Evolutionary conservation across 2,797 vertebrate genomes (phyloP).

Genomic region (Uromys caudimaculatus): DNA sequence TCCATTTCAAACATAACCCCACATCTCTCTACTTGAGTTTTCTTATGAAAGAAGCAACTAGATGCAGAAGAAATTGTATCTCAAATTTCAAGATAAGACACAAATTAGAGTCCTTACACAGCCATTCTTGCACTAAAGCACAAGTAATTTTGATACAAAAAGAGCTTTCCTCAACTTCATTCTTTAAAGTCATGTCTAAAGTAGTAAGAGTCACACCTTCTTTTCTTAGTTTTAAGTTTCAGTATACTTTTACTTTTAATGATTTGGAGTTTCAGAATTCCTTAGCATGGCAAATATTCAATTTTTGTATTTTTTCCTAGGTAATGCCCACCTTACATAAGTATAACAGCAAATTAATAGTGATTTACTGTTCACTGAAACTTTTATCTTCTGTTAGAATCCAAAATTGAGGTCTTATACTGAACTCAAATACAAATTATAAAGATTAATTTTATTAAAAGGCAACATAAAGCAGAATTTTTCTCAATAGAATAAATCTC

Average conservation of each 20-base stretch:
- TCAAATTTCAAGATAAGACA: slow-evolving; percentile 50
- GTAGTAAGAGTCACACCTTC: neutral
- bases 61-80: neutral
- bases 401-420: slow-evolving; percentile 66
- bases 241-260: slow-evolving; percentile 12
- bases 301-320: slow-evolving; percentile 56
- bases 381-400: slow-evolving; percentile 67
- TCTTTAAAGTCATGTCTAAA: slow-evolving; percentile 24
- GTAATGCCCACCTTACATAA: slow-evolving; percentile 17
- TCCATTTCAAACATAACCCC: neutral
- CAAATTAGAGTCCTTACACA: neutral
- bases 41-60: neutral
- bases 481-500: slow-evolving; percentile 62
- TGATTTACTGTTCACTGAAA: slow-evolving; percentile 71
- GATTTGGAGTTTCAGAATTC: slow-evolving; percentile 42
- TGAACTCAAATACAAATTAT: slow-evolving; percentile 66
- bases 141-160: neutral
- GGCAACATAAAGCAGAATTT: slow-evolving; percentile 70
- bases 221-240: neutral
- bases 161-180: neutral
- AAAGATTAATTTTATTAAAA: slow-evolving; percentile 80
- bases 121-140: neutral
- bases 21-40: neutral
- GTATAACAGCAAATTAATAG: slow-evolving; percentile 57
- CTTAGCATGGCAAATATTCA: neutral